Evolutionary conservation across 2,113 vertebrate genomes (phyloP).

Genomic region (Zootoca vivipara): DNA sequence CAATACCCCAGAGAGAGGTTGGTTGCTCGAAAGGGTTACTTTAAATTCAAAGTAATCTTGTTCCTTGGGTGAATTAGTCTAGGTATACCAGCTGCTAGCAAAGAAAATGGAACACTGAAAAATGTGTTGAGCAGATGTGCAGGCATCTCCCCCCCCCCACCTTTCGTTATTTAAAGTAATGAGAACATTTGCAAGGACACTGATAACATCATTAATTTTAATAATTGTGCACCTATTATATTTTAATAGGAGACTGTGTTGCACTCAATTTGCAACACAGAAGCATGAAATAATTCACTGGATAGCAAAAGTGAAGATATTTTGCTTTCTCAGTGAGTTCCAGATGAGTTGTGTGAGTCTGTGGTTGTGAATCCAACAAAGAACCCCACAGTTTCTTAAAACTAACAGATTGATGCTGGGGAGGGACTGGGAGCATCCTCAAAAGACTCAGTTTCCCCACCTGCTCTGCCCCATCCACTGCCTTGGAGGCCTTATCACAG

Average conservation of each 20-base stretch:
- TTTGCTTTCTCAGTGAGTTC: not conserved
- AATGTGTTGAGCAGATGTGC: not conserved
- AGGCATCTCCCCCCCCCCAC: not conserved
- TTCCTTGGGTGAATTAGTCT: not conserved
- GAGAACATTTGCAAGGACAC: not conserved
- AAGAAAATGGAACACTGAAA: not conserved
- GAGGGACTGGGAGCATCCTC: not conserved
- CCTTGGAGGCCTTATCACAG: not conserved
- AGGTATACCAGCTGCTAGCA: not conserved
- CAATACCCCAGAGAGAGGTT: not conserved
- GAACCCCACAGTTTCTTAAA: not conserved
- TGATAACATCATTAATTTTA: constrained; percentile 12
- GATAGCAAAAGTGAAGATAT: not conserved
- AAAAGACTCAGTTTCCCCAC: not conserved
- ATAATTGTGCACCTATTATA: not conserved
- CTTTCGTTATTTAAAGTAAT: not conserved
- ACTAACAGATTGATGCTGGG: not conserved
- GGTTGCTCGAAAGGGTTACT: not conserved
- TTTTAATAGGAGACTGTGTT: not conserved
- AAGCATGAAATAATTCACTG: not conserved
- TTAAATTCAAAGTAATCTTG: constrained; percentile 1
- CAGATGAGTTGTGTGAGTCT: not conserved
- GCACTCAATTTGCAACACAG: not conserved
- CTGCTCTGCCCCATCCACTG: not conserved
- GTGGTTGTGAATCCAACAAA: not conserved